These are phyloP conservation scores for Parascotia fuliginaria DNA, from an alignment of 2,888 invertebrate species.

Conservation along the genomic window DNA sequence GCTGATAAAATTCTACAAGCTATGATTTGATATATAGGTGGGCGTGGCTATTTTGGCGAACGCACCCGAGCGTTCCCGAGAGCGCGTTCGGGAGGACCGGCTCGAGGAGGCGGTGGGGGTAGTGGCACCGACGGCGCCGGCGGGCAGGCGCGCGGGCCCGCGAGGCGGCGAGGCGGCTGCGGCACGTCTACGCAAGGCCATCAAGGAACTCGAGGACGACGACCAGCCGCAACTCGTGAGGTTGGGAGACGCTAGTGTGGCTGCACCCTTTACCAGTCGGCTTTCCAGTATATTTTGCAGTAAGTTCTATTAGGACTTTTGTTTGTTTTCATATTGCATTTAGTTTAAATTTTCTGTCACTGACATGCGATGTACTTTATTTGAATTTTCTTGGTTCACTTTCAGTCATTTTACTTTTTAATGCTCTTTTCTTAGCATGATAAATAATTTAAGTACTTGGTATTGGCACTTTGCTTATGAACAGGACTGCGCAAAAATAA, in stretches of 20 bases:
- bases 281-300: slow-evolving; percentile 97
- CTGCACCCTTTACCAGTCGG: slow-evolving; percentile 99
- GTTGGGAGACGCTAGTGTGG: slow-evolving; percentile 99
- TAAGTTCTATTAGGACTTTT: slow-evolving; percentile 74
- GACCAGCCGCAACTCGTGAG: slow-evolving; percentile 96
- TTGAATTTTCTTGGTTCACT: background rate
- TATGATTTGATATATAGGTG: slow-evolving; percentile 59
- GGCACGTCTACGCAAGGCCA: slow-evolving; percentile 87
- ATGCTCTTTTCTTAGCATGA: background rate
- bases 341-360: background rate
- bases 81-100: slow-evolving; percentile 80
- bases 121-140: slow-evolving; percentile 15
- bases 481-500: background rate
- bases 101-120: slow-evolving; percentile 68
- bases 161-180: slow-evolving; percentile 66
- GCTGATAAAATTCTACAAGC: too few species aligned
- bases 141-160: slow-evolving; percentile 52
- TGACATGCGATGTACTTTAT: background rate
- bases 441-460: background rate
- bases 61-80: slow-evolving; percentile 87
- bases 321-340: slow-evolving; percentile 1
- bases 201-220: slow-evolving; percentile 95
- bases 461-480: background rate
- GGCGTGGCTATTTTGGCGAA: slow-evolving; percentile 96
- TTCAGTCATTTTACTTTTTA: background rate